Evolutionary conservation across 1,140 invertebrate species (phyloP).

Genomic region (Venustaconcha ellipsiformis): DNA sequence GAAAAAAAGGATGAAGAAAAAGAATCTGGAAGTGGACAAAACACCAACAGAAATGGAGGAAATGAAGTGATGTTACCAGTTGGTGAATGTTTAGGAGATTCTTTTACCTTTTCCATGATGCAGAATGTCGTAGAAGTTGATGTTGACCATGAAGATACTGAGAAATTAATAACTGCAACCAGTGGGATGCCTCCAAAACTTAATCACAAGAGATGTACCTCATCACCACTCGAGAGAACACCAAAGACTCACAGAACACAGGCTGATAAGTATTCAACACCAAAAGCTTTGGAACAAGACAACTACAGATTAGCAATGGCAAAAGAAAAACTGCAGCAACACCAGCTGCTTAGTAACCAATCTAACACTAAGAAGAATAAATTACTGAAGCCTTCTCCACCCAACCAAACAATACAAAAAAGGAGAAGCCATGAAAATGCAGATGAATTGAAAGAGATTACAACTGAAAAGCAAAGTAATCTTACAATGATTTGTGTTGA

Average conservation of each 20-base stretch:
- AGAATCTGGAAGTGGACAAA: no score
- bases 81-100: background rate
- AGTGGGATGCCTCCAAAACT: background rate
- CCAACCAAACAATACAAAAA: background rate
- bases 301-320: no score
- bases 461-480: no score
- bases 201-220: background rate
- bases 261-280: constrained; percentile 4
- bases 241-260: background rate
- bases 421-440: background rate
- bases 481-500: no score
- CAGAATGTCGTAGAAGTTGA: constrained; percentile 40
- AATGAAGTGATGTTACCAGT: background rate
- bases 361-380: no score
- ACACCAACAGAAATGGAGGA: background rate
- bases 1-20: constrained; percentile 4
- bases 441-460: background rate
- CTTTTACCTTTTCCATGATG: constrained; percentile 48
- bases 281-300: constrained; percentile 7
- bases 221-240: background rate
- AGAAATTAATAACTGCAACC: constrained; percentile 1
- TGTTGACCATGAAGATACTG: constrained; percentile 1
- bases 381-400: no score
- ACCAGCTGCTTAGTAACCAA: no score
- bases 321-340: no score